phyloP scores from a whole-genome alignment of 1,140 invertebrate genomes.

The Scaptomyza pallida region DNA sequence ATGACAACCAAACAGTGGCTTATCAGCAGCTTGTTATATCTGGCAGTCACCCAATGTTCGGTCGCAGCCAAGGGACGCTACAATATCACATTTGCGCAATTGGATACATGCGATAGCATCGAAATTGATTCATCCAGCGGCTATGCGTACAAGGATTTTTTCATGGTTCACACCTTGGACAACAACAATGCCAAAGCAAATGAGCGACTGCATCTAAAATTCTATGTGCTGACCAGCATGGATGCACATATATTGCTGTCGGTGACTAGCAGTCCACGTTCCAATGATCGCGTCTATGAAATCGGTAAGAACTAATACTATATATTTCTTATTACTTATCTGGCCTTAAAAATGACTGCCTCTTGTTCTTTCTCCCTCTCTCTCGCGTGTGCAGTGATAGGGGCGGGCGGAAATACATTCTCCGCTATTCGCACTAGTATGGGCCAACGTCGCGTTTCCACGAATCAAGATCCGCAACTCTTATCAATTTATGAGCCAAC shows the following conservation, averaged over 20 bases:
- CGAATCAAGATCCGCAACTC: constrained; percentile 65
- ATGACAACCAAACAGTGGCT: constrained; percentile 16
- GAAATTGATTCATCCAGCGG: constrained; percentile 36
- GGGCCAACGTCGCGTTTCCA: constrained; percentile 61
- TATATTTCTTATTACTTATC: no score
- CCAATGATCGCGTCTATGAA: constrained; percentile 70
- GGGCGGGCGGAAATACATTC: constrained; percentile 77
- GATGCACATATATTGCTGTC: constrained; percentile 80
- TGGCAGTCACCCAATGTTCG: constrained; percentile 23
- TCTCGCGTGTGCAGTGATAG: constrained; percentile 60
- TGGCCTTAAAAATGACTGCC: background rate
- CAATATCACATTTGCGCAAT: constrained; percentile 67
- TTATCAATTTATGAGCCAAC: constrained; percentile 74
- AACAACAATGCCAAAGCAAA: constrained; percentile 62
- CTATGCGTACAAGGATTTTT: constrained; percentile 73
- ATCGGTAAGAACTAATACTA: constrained; percentile 63
- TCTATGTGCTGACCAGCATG: constrained; percentile 76
- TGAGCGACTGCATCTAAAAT: constrained; percentile 74
- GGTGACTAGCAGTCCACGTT: constrained; percentile 51
- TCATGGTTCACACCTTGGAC: constrained; percentile 54
- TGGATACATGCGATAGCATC: constrained; percentile 66
- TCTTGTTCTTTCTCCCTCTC: background rate
- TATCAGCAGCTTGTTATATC: constrained; percentile 43
- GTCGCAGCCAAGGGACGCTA: constrained; percentile 42
- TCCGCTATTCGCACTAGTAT: constrained; percentile 74